Conservation (phyloP, 2,888 invertebrate species). For the Eupithecia subumbrata region DNA sequence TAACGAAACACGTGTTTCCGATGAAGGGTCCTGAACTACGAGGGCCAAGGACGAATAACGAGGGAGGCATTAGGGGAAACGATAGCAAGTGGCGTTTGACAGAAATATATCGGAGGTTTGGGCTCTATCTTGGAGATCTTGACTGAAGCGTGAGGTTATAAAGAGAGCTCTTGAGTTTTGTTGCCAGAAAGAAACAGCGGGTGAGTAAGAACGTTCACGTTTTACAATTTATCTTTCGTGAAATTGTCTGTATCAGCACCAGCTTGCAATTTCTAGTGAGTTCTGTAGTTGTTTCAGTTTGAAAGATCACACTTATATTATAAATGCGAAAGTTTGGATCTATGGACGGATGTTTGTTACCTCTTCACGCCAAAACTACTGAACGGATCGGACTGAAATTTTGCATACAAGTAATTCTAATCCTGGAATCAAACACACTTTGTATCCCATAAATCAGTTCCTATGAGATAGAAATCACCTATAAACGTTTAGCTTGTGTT, state of each 20-base stretch:
- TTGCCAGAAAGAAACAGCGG: neutral
- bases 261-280: neutral
- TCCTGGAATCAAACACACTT: no score
- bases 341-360: no score
- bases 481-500: no score
- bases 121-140: neutral
- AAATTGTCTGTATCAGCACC: neutral
- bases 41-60: constrained; percentile 16
- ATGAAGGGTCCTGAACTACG: constrained; percentile 24
- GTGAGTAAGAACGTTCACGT: neutral
- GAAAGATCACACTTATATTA: no score
- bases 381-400: no score
- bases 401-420: no score
- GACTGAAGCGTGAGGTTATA: constrained; percentile 1
- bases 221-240: neutral
- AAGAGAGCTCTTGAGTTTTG: neutral
- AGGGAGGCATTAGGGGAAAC: constrained; percentile 18
- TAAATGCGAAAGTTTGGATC: no score
- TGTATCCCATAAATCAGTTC: no score
- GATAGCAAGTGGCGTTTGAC: constrained; percentile 6
- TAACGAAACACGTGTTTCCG: constrained; percentile 41
- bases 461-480: no score
- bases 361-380: no score
- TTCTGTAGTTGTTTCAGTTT: neutral
- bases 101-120: constrained; percentile 2